Evolutionary conservation across 2,797 vertebrate genomes (phyloP).

Genomic region (Synanceia verrucosa): DNA sequence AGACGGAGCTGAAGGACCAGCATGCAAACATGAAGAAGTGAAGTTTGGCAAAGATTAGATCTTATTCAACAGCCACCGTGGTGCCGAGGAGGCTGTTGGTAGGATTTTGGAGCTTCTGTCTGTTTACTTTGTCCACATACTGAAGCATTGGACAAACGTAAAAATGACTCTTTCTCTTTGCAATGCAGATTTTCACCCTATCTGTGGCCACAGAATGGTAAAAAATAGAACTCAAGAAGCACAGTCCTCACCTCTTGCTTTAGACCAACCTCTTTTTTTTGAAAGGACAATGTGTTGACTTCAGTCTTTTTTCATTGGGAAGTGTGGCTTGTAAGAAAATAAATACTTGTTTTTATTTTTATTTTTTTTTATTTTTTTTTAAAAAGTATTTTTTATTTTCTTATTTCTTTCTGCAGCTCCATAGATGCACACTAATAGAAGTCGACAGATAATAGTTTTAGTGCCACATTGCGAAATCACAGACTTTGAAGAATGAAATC

Average conservation of each 20-base stretch:
- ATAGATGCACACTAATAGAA: no score
- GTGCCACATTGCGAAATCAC: no score
- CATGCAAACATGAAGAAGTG: not conserved
- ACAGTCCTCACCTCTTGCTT: not conserved
- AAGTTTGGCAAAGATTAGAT: slow-evolving; percentile 4
- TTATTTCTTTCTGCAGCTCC: no score
- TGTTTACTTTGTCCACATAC: slow-evolving; percentile 45
- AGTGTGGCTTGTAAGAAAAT: no score
- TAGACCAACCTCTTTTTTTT: slow-evolving; percentile 1
- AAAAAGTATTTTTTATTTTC: no score
- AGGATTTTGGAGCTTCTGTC: slow-evolving; percentile 34
- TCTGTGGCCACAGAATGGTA: slow-evolving; percentile 31
- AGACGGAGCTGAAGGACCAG: not conserved
- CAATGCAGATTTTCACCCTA: slow-evolving; percentile 40
- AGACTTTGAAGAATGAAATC: no score
- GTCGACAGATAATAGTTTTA: no score
- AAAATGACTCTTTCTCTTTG: slow-evolving; percentile 8
- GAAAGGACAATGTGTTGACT: not conserved
- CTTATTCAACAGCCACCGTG: not conserved
- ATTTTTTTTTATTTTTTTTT: no score
- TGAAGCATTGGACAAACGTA: slow-evolving; percentile 34
- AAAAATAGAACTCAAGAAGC: slow-evolving; percentile 17
- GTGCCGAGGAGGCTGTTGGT: not conserved
- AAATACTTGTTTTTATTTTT: no score
- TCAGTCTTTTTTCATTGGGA: not conserved